Base-by-base conservation (phyloP, 2,888 invertebrate genomes). In the Drosophila meridiana region DNA sequence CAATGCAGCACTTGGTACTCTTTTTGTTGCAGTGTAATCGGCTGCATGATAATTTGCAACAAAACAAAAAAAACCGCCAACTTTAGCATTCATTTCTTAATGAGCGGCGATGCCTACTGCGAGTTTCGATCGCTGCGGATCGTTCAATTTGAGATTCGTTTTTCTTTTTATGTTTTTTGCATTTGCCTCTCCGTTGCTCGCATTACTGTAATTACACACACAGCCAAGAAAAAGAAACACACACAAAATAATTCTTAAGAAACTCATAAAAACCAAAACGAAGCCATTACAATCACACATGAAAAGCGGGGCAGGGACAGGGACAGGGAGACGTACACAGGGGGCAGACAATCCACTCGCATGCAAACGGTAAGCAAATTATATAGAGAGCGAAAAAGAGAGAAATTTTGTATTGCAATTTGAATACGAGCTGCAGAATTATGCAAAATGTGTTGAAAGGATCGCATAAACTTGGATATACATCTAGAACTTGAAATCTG, bases 171-270 rank as follows among this genome's bases (percentile, higher is more conserved):
- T 57, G 5, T 9, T 55, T 13, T 57, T 72, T 60, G 73, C 63
- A 60, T 73, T 77, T 72, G 76, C 71, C 53, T 45, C 43, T 36
- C 69, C 62, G 59, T 63, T 69, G 69, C 82, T 79, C 74, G 77
- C 82, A 91, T 91, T 87, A 91, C 92, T 90, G 91, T 91, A 92
- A 91, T 91, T 91, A 92, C 87, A 73, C 87, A 73, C 84, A 74
- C 79, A 91, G 83, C 86, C 73, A 76, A 56, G 56, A n/a, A 56
- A 56, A 56, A 32, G 56, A 42, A 56, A 56, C 56, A 50, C 56
- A 67, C 47, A 62, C 50, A 71, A 76, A 88, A 78, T 86, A 82
- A 79, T 89, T 84, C 87, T 81, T 65, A 79, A 81, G 81, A 86
- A 86, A 82, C 82, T 75, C 87, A 84, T 80, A 88, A 86, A 88